phyloP scores from a whole-genome alignment of 1,140 invertebrate species.

The Panulirus ornatus region DNA sequence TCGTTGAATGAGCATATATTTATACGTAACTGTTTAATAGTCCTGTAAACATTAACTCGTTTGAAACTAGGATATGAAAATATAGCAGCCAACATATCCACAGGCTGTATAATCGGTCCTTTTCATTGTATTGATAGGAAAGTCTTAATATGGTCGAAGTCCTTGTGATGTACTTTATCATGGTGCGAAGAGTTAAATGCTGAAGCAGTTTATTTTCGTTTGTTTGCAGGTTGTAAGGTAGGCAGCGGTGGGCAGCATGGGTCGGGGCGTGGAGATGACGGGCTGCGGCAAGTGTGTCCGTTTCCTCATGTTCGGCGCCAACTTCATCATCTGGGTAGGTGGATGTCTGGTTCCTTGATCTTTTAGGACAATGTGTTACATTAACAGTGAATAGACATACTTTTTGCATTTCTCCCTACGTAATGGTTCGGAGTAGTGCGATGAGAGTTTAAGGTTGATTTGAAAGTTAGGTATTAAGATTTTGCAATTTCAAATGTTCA shows the following conservation, averaged over 20 bases:
- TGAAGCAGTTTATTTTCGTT: background rate
- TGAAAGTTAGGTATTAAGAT: too few species aligned
- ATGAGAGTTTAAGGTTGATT: too few species aligned
- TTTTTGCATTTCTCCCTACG: too few species aligned
- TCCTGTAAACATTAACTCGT: background rate
- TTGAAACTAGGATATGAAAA: background rate
- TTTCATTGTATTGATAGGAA: background rate
- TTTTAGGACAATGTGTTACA: background rate
- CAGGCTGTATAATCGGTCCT: background rate
- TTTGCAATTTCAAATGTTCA: too few species aligned
- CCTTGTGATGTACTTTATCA: background rate
- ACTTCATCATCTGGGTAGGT: conserved; percentile 79
- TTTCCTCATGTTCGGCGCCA: conserved; percentile 78
- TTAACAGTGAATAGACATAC: too few species aligned
- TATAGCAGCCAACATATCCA: background rate
- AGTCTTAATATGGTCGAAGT: background rate
- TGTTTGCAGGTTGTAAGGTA: conserved; percentile 9
- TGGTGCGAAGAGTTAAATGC: background rate
- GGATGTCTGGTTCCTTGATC: too few species aligned
- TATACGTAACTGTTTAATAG: too few species aligned
- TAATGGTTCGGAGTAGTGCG: too few species aligned
- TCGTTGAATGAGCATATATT: background rate
- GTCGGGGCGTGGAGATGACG: conserved; percentile 76
- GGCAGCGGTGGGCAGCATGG: conserved; percentile 69
- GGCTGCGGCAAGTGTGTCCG: conserved; percentile 79